Conservation (phyloP, 1,140 invertebrate species). For the Drosophila sp. region DNA sequence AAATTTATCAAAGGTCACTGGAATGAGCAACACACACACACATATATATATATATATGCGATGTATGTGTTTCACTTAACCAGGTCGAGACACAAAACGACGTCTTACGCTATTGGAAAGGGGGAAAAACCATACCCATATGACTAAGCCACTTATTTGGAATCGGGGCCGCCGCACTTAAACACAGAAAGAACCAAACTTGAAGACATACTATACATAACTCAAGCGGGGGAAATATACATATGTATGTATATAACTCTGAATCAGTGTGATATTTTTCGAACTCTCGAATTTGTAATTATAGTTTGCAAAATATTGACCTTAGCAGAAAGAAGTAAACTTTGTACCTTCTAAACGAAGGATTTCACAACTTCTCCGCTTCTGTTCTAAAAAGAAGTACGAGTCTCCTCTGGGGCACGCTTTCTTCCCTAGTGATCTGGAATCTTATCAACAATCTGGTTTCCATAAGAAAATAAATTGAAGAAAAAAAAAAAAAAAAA, state of each 20-base stretch:
- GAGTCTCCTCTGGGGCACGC: too few species aligned
- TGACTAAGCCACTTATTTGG: not conserved
- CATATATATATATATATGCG: not conserved
- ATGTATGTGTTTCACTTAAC: not conserved
- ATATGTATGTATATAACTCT: too few species aligned
- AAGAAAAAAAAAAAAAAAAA: too few species aligned
- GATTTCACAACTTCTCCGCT: too few species aligned
- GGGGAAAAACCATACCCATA: not conserved
- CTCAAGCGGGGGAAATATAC: too few species aligned
- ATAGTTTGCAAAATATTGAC: too few species aligned
- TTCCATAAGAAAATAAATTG: not conserved
- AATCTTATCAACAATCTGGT: constrained; percentile 1
- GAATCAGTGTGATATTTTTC: too few species aligned
- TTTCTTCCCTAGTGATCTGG: not conserved
- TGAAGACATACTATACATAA: too few species aligned
- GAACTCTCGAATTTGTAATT: too few species aligned
- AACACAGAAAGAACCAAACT: not conserved
- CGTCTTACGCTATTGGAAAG: not conserved
- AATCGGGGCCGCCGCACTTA: not conserved
- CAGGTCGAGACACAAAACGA: not conserved
- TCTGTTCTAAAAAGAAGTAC: too few species aligned
- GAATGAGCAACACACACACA: not conserved
- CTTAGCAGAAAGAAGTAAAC: too few species aligned
- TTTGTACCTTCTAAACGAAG: too few species aligned
- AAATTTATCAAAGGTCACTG: constrained; percentile 1